Base-by-base conservation (phyloP, 1,140 invertebrate genomes). In the Rhyacophila brunnea region DNA sequence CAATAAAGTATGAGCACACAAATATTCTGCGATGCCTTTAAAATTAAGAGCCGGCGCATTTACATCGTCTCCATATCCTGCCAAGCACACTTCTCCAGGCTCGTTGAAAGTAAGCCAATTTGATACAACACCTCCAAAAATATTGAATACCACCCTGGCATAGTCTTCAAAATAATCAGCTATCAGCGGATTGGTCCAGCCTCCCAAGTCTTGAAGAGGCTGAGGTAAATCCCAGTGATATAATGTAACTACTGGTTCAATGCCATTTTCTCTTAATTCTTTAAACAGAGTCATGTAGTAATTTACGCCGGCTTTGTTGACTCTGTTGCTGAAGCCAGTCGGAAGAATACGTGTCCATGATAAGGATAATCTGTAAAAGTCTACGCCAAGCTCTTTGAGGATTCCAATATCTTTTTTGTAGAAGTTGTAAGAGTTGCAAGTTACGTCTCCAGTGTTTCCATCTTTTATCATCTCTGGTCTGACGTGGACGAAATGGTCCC, bases 371-470 rank as follows among this genome's bases (percentile, higher is more conserved):
- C 80, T 66, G 59, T 82, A 82, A 43, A 67, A 67, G 50, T 73
- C 20, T 11, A 66, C 77, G 2, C 73, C 74, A 19, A 82, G 52
- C 32, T 76, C 58, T 63, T 76, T 75, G 0, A 85, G 61, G 43
- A 83, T 62, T 44, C 70, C 51, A 0, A 87, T 73, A 68, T 87
- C 86, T 49, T 80, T 74, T 51, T 76, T 67, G 64, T 79, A 81
- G 42, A 79, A 70, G 59, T 85, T 67, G 66, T 85, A 87, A 17
- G 82, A 84, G 69, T 86, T 77, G 65, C 78, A 80, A 2, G 84
- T 81, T n/a, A 84, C 65, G 66, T 86, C 80, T 2, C 81, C 84
- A 54, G 44, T 50, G 18, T 17, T 50, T 13, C 70, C 64, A 55
- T 79, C 73, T 1, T 47, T 55, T n/a, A 81, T 68, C 4, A 65